phyloP scores from a whole-genome alignment of 2,113 vertebrate genomes.

The Telmatochromis bifrenatus region DNA sequence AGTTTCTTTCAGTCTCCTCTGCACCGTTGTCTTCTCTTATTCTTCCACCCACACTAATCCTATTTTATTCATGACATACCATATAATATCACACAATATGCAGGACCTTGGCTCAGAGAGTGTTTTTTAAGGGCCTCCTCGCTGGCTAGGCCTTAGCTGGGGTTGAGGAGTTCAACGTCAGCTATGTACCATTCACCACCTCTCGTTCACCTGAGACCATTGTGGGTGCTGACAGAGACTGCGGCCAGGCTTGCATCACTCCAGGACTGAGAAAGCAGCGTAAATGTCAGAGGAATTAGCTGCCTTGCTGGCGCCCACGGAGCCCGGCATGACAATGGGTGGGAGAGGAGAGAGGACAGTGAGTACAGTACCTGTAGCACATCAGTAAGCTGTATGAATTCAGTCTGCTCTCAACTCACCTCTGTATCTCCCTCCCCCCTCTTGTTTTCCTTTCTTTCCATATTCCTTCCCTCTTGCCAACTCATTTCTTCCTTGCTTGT shows the following conservation, averaged over 20 bases:
- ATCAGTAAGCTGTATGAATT: slow-evolving; percentile 19
- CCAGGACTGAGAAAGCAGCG: slow-evolving; percentile 45
- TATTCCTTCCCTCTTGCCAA: slow-evolving; percentile 30
- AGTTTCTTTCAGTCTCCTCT: background rate
- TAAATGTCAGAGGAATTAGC: slow-evolving; percentile 76
- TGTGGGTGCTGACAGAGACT: slow-evolving; percentile 26
- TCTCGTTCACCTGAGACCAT: slow-evolving; percentile 44
- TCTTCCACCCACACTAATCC: slow-evolving; percentile 58
- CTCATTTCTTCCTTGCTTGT: slow-evolving; percentile 21
- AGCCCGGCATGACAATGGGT: slow-evolving; percentile 56
- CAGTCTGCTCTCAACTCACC: slow-evolving; percentile 17
- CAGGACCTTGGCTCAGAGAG: slow-evolving; percentile 30
- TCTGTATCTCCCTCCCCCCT: slow-evolving; percentile 1
- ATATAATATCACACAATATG: slow-evolving; percentile 40
- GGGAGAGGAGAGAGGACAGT: slow-evolving; percentile 46
- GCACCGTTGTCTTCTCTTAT: slow-evolving; percentile 15
- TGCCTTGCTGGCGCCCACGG: slow-evolving; percentile 53
- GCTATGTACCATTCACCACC: background rate
- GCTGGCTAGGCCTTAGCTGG: background rate
- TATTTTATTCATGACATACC: slow-evolving; percentile 47
- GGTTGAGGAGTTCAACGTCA: background rate
- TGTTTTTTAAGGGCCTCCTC: background rate
- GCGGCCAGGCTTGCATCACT: slow-evolving; percentile 47
- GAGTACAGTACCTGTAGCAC: slow-evolving; percentile 40
- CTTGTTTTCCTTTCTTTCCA: slow-evolving; percentile 8